Conservation (phyloP, 2,113 vertebrate genomes). For the Polyodon spathula region DNA sequence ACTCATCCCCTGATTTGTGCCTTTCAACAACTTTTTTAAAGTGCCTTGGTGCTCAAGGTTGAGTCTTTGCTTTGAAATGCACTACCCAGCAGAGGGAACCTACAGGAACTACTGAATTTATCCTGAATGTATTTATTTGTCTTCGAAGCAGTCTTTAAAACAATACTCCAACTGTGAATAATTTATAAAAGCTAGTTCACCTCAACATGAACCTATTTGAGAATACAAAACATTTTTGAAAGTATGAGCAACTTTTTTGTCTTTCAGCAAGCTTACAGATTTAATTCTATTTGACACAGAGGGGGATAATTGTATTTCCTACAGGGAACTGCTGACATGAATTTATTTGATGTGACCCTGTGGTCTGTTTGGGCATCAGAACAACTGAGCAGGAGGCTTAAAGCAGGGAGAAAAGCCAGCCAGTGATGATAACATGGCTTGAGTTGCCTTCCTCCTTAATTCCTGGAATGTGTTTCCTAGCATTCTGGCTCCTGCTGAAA, state of each 20-base stretch:
- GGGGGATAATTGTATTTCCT: conserved; percentile 32
- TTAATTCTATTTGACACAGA: conserved; percentile 25
- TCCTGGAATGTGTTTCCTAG: conserved; percentile 34
- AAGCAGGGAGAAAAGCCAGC: conserved; percentile 29
- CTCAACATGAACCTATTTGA: too few species aligned
- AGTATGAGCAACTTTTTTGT: conserved; percentile 22
- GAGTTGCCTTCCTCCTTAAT: conserved; percentile 29
- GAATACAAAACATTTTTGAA: conserved; percentile 23
- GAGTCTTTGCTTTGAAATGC: too few species aligned
- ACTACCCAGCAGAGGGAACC: too few species aligned
- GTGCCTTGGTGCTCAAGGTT: too few species aligned
- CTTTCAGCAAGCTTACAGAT: conserved; percentile 12
- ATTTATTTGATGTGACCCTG: conserved; percentile 24
- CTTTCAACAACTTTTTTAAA: too few species aligned
- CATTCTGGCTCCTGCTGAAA: conserved; percentile 23
- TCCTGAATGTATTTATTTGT: too few species aligned
- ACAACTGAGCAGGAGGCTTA: conserved; percentile 18
- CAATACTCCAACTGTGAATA: too few species aligned
- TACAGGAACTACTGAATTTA: too few species aligned
- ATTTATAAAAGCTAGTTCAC: too few species aligned
- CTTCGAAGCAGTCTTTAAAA: too few species aligned
- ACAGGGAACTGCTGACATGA: conserved; percentile 26
- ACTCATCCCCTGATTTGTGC: too few species aligned
- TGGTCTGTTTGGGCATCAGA: conserved; percentile 19
- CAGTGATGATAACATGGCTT: conserved; percentile 34